Evolutionary conservation across 2,888 invertebrate species (phyloP), one percentile per base, ranked within the genome.

Genomic region (Busseola fusca): DNA sequence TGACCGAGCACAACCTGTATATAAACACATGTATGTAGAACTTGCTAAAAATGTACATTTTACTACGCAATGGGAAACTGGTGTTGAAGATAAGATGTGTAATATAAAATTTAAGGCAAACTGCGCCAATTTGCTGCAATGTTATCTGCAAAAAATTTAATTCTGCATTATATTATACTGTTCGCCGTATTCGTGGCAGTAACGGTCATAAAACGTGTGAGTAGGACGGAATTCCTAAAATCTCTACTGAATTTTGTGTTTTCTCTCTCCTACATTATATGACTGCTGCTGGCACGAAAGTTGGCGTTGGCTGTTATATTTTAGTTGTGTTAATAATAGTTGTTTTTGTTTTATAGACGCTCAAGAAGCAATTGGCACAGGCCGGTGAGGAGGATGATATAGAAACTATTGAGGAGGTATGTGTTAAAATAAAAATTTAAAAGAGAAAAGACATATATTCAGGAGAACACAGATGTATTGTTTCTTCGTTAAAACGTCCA

Each of bases 351-450:
- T 91, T 87, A 25, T 90, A 95, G 95, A 90, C 87, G 84, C 93
- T 94, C 91, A 94, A 93, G 92, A 94, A 90, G 84, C 94, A 94
- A 81, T 81, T 92, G 90, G 92, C 90, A 83, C 94, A 93, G 87
- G 86, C 87, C 85, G 91, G 87, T 93, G 94, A 95, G 84, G 94
- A 93, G 42, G 95, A 94, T 65, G 92, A 94, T 69, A 73, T 94
- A 82, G 91, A 92, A 75, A 86, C 90, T 34, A 83, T 94, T 60
- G 94, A 94, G 79, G 92, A 94, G 91, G 95, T 94, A 69, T 85
- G 87, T 63, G 14, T n/a, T 40, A 5, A 34, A 34, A 34, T 57
- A 34, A 21, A 1, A 18, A 57, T 12, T 14, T 34, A 30, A 14
- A 57, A 57, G 57, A 21, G 9, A 58, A 34, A 58, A 58, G 37